A percentile compares a stretch with the other conserved stretches of the same genome.
phyloP scores from a whole-genome alignment of 2,113 vertebrate species.

The Delphinapterus leucas region DNA sequence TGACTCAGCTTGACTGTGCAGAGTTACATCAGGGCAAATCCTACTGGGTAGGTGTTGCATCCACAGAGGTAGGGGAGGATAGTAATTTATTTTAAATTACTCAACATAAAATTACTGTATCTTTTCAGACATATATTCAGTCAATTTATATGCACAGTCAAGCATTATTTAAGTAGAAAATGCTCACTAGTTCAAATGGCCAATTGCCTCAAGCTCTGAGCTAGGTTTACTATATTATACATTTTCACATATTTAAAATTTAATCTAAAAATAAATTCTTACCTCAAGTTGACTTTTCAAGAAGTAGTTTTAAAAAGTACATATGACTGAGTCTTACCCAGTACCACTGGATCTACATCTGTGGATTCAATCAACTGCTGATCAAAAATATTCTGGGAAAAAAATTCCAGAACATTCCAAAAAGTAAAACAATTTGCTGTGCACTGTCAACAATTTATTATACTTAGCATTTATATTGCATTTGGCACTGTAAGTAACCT shows the following conservation, averaged over 20 bases:
- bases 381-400: too few species aligned
- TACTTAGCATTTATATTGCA: too few species aligned
- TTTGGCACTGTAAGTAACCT: too few species aligned
- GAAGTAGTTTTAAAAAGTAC: neutral
- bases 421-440: too few species aligned
- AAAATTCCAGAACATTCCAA: too few species aligned
- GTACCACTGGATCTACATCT: too few species aligned
- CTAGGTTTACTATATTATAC: neutral
- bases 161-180: neutral
- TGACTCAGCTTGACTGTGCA: neutral
- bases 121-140: neutral
- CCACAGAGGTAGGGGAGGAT: neutral
- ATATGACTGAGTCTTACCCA: neutral
- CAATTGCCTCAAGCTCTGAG: neutral
- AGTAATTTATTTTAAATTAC: neutral
- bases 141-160: neutral
- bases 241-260: neutral
- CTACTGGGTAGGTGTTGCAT: neutral
- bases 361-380: too few species aligned
- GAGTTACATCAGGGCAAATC: neutral
- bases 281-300: neutral
- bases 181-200: neutral
- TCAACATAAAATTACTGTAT: neutral
- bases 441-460: too few species aligned
- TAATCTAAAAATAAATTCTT: neutral